phyloP scores from a whole-genome alignment of 2,888 invertebrate species.

The Automeris io region DNA sequence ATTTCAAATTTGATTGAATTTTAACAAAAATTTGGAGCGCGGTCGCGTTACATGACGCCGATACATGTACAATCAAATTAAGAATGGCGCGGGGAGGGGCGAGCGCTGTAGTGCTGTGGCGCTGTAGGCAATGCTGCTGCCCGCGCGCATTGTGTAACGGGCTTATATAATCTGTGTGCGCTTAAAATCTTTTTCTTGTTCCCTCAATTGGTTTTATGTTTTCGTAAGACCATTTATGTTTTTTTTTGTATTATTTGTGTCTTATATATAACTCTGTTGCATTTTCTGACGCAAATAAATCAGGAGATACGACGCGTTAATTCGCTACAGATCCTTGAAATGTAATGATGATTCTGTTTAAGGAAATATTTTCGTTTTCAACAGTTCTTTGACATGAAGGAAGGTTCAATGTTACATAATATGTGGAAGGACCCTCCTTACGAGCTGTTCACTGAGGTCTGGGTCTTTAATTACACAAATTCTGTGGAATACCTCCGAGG shows the following conservation, averaged over 20 bases:
- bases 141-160: no score
- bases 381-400: conserved; percentile 74
- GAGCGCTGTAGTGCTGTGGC: no score
- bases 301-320: not conserved
- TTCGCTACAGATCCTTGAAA: not conserved
- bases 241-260: not conserved
- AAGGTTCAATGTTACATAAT: conserved; percentile 79
- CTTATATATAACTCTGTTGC: not conserved
- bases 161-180: no score
- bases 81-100: no score
- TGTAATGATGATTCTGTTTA: not conserved
- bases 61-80: no score
- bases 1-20: no score
- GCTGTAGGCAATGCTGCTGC: no score
- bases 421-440: conserved; percentile 85
- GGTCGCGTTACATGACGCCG: no score
- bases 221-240: no score
- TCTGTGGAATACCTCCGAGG: conserved; percentile 80
- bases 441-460: conserved; percentile 81
- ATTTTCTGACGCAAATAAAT: not conserved
- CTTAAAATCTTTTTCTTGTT: no score
- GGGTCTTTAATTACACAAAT: conserved; percentile 90
- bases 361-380: not conserved
- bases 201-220: no score
- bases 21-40: no score